These are phyloP conservation scores for Otocyon megalotis DNA, from an alignment of 2,113 vertebrate genomes.

Conservation along the genomic window DNA sequence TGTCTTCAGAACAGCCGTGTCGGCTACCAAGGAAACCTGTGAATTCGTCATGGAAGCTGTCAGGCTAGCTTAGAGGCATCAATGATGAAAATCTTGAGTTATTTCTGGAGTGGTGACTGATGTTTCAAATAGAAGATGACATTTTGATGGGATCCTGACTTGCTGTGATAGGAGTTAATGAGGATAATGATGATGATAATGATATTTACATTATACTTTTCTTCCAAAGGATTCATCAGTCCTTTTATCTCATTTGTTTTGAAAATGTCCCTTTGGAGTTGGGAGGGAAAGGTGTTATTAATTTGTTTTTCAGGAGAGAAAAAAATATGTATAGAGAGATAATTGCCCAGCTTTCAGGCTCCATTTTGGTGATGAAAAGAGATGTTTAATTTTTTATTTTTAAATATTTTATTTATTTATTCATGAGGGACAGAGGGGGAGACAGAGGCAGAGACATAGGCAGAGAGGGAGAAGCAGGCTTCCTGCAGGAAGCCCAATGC, in stretches of 20 bases:
- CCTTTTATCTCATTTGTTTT: constrained; percentile 62
- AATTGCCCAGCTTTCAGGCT: constrained; percentile 37
- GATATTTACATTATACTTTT: constrained; percentile 67
- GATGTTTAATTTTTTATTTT: background rate
- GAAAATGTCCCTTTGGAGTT: constrained; percentile 57
- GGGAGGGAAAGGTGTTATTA: constrained; percentile 49
- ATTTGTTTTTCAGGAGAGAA: constrained; percentile 50
- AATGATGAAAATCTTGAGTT: constrained; percentile 63
- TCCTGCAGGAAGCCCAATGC: too few relatives aligned
- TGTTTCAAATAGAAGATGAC: constrained; percentile 72
- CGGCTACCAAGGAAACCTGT: background rate
- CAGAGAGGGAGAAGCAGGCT: too few relatives aligned
- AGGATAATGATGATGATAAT: constrained; percentile 79
- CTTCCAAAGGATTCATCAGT: constrained; percentile 50
- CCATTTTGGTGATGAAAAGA: constrained; percentile 38
- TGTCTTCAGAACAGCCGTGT: background rate
- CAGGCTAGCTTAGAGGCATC: constrained; percentile 28
- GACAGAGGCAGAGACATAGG: too few relatives aligned
- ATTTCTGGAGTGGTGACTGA: constrained; percentile 82
- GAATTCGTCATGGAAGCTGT: constrained; percentile 12
- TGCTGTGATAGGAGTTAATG: constrained; percentile 75
- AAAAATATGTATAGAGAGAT: constrained; percentile 26
- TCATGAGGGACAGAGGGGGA: too few relatives aligned
- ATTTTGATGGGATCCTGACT: constrained; percentile 73
- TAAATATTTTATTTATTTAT: too few relatives aligned